These are phyloP conservation scores for Cyanoramphus novaezelandiae DNA, from an alignment of 2,113 vertebrate genomes.

Conservation along the genomic window DNA sequence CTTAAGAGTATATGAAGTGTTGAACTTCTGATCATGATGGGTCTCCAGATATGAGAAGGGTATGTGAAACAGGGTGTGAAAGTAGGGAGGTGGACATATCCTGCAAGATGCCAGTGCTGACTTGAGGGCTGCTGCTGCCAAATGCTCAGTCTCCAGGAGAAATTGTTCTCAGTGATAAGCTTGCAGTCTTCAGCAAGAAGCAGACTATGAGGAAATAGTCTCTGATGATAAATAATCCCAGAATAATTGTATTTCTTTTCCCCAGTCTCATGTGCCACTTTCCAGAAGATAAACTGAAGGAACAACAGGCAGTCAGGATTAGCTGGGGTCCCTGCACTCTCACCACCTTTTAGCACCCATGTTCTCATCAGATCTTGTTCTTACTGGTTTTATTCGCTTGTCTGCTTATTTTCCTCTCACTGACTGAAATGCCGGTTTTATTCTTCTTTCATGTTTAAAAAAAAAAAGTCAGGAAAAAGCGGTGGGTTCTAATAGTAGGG, in stretches of 20 bases:
- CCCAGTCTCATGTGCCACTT: background rate
- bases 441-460: background rate
- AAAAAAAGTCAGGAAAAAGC: no score
- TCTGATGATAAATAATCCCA: background rate
- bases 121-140: background rate
- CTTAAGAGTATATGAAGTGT: background rate
- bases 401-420: background rate
- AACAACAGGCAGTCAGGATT: background rate
- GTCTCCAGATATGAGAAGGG: background rate
- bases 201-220: background rate
- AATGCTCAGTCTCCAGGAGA: background rate
- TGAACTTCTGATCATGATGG: background rate
- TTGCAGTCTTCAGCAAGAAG: background rate
- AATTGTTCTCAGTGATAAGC: background rate
- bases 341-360: rapidly evolving
- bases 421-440: background rate
- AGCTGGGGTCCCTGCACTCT: background rate
- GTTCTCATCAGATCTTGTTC: background rate
- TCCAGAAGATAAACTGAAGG: background rate
- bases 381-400: background rate
- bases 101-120: background rate
- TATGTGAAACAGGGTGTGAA: background rate
- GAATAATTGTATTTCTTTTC: background rate
- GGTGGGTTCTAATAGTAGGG: no score
- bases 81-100: background rate